Conservation (phyloP, 2,797 vertebrate species). For the Argentina silus region DNA sequence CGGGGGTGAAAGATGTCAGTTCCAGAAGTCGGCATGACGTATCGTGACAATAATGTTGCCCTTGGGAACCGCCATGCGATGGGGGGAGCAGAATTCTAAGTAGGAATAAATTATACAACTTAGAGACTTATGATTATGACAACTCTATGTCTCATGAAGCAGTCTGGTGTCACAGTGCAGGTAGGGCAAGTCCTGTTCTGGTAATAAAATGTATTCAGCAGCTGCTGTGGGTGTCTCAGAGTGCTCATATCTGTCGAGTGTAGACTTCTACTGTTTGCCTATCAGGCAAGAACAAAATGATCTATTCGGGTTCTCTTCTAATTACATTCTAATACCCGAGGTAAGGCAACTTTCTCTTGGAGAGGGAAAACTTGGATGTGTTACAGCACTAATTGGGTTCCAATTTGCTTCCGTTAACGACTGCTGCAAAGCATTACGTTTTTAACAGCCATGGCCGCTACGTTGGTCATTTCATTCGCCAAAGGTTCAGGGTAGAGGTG, state of each 20-base stretch:
- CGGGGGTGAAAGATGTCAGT: conserved; percentile 42
- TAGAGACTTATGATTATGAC: background rate
- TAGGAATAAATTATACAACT: background rate
- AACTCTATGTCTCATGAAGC: background rate
- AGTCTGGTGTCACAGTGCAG: background rate
- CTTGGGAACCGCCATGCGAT: conserved; percentile 19
- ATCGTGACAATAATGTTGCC: conserved; percentile 23
- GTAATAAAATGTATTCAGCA: background rate
- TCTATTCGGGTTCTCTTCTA: background rate
- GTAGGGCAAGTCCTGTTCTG: background rate
- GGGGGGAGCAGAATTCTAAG: conserved; percentile 9
- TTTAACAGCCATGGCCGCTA: too few species aligned
- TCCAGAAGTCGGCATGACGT: conserved; percentile 19
- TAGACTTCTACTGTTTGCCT: background rate
- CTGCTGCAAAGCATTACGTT: too few species aligned
- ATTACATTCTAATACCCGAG: background rate
- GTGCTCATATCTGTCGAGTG: background rate
- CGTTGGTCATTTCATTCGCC: too few species aligned
- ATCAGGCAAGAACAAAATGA: background rate
- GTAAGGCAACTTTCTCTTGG: background rate
- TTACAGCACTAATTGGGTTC: too few species aligned
- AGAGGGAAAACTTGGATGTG: background rate
- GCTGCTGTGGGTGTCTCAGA: background rate
- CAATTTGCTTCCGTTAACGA: too few species aligned
- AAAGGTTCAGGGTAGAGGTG: too few species aligned